phyloP scores from a whole-genome alignment of 2,797 vertebrate genomes.

The Denticeps clupeoides region DNA sequence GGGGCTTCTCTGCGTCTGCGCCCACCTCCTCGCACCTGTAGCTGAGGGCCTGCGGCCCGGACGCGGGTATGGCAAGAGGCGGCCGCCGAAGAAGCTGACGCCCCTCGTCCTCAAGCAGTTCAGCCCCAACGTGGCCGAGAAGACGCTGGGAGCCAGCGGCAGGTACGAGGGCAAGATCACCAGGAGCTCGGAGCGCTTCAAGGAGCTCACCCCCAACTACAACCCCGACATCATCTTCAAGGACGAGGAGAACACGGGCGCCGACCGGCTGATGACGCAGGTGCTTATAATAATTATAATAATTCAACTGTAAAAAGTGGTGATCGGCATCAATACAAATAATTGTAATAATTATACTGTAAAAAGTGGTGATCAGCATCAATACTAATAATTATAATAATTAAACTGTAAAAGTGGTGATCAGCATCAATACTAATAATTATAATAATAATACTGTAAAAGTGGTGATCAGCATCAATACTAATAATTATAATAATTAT shows the following conservation, averaged over 20 bases:
- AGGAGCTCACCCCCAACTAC: constrained; percentile 91
- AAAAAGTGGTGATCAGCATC: no score
- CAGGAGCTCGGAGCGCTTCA: constrained; percentile 86
- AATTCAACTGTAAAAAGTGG: no score
- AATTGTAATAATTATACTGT: no score
- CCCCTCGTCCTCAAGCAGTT: constrained; percentile 93
- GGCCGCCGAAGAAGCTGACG: constrained; percentile 81
- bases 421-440: no score
- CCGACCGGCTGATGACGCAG: constrained; percentile 90
- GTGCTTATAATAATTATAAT: constrained; percentile 42
- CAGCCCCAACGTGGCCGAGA: constrained; percentile 91
- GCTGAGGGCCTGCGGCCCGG: constrained; percentile 89
- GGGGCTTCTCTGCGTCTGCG: constrained; percentile 65
- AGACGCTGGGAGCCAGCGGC: constrained; percentile 92
- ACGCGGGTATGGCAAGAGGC: constrained; percentile 88
- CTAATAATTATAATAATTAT: no score
- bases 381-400: no score
- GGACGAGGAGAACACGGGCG: constrained; percentile 95
- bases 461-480: no score
- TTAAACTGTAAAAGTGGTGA: no score
- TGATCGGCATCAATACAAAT: no score
- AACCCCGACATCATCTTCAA: constrained; percentile 98
- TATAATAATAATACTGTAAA: no score
- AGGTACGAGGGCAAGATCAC: constrained; percentile 91
- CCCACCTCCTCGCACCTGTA: constrained; percentile 71